A percentile compares a stretch with the other conserved stretches of the same genome.
Conservation (phyloP, 2,888 invertebrate genomes). For the Onthophagus sagittarius region DNA sequence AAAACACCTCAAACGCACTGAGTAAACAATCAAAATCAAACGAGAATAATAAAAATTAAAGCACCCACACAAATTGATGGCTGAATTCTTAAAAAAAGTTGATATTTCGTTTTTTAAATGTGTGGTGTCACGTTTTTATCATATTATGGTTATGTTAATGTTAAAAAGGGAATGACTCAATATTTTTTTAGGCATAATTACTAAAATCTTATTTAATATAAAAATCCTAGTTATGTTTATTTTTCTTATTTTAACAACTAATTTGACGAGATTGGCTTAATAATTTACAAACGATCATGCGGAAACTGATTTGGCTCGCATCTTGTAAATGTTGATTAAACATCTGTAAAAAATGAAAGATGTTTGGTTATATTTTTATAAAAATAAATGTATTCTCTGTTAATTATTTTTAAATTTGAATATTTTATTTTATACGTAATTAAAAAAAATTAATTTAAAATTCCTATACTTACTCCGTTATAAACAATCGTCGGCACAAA, state of each 20-base stretch:
- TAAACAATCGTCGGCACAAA: slow-evolving; percentile 55
- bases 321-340: slow-evolving; percentile 20
- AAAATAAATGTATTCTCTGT: not conserved
- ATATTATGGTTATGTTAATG: not conserved
- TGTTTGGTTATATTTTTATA: not conserved
- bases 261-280: not conserved
- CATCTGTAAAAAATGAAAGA: slow-evolving; percentile 1
- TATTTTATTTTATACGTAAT: no score
- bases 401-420: no score
- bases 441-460: not conserved
- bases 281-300: slow-evolving; percentile 13
- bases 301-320: slow-evolving; percentile 16
- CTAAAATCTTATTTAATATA: no score
- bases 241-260: not conserved
- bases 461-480: slow-evolving; percentile 44
- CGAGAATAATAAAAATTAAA: no score
- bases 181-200: not conserved
- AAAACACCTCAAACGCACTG: not conserved
- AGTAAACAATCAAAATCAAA: not conserved
- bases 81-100: no score
- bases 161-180: not conserved
- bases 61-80: no score
- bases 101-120: not conserved
- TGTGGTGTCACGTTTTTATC: not conserved
- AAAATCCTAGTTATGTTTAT: not conserved